Evolutionary conservation across 2,113 vertebrate genomes (phyloP).

Genomic region (Cyanistes caeruleus): DNA sequence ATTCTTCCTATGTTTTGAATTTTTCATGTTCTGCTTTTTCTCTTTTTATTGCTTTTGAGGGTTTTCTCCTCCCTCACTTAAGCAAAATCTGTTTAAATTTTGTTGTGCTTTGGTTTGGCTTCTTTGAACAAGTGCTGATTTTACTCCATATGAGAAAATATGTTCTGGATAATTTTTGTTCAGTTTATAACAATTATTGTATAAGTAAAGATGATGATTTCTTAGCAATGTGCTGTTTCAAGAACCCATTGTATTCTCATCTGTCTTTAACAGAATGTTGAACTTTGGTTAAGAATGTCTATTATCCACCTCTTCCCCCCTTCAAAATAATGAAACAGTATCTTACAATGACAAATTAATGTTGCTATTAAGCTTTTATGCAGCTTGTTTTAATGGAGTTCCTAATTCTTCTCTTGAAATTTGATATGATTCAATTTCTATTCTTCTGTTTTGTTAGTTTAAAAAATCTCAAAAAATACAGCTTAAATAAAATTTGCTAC

Average conservation of each 20-base stretch:
- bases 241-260: neutral
- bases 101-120: neutral
- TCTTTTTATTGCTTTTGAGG: neutral
- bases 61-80: neutral
- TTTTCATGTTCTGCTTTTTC: neutral
- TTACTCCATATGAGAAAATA: neutral
- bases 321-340: neutral
- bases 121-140: neutral
- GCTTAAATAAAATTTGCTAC: neutral
- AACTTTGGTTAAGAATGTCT: neutral
- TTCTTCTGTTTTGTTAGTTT: neutral
- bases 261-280: neutral
- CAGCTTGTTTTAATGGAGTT: neutral
- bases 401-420: neutral
- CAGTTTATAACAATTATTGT: neutral
- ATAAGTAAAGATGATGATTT: neutral
- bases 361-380: neutral
- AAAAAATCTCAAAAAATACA: neutral
- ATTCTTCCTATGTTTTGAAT: neutral
- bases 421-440: fast-evolving
- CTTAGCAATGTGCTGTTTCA: neutral
- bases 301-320: neutral
- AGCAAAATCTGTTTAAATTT: neutral
- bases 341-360: neutral
- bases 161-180: neutral